phyloP scores from a whole-genome alignment of 30 jellyfish, hydroid and myxozoan species.

The Cassiopea andromeda region DNA sequence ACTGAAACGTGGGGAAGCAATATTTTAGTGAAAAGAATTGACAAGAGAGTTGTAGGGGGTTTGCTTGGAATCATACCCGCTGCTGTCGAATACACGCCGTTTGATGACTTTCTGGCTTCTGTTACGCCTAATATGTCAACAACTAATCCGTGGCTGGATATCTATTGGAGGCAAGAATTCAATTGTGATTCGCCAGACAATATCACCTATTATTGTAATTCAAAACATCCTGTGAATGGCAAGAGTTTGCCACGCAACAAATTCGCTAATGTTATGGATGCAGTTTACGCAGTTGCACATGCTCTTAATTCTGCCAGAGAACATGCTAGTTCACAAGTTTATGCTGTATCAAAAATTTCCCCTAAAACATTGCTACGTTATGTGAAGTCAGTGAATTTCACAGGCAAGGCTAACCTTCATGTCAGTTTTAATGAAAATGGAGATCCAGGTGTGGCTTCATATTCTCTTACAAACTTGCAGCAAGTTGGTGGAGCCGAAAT shows the following conservation, averaged over 20 bases:
- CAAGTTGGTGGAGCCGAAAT: constrained; percentile 14
- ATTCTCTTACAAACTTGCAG: constrained; percentile 92
- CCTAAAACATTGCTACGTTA: constrained; percentile 58
- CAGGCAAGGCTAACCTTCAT: constrained; percentile 76
- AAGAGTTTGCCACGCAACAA: constrained; percentile 78
- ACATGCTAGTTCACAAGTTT: not conserved
- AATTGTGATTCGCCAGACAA: constrained; percentile 32
- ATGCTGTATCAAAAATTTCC: not conserved
- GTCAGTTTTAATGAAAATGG: constrained; percentile 84
- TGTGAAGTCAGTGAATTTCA: constrained; percentile 72
- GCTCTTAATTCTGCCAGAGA: constrained; percentile 59
- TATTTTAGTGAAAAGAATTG: constrained; percentile 45
- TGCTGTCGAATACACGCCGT: constrained; percentile 74
- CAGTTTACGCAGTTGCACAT: constrained; percentile 93
- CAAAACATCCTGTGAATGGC: constrained; percentile 10
- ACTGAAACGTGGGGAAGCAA: constrained; percentile 95
- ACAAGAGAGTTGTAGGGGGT: constrained; percentile 91
- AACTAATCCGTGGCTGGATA: constrained; percentile 91
- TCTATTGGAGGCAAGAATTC: constrained; percentile 69
- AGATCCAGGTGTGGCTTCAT: constrained; percentile 95
- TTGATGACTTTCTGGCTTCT: constrained; percentile 43
- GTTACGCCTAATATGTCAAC: constrained; percentile 70
- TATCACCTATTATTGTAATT: constrained; percentile 51
- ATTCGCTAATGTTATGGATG: constrained; percentile 91
- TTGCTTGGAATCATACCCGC: constrained; percentile 94